These are phyloP conservation scores for Hydractinia echinata DNA, from an alignment of 30 jellyfish, hydroid and myxozoan genomes.

Conservation along the genomic window DNA sequence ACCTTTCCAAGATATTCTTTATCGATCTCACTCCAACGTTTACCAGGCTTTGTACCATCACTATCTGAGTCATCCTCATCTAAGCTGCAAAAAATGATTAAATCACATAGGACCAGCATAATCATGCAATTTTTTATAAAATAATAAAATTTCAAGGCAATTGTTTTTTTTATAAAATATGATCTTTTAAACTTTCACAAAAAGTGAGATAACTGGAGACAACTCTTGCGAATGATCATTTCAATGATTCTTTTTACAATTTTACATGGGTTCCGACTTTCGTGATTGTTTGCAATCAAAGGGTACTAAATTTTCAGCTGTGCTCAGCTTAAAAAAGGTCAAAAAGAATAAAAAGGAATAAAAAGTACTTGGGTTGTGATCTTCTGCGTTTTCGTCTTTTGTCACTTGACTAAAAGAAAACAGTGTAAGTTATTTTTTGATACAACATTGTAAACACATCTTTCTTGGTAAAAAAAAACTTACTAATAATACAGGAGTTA, in stretches of 20 bases:
- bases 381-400: constrained; percentile 72
- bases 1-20: constrained; percentile 77
- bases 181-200: too few species aligned
- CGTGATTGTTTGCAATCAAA: too few species aligned
- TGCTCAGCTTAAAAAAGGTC: too few species aligned
- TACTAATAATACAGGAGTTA: constrained; percentile 78
- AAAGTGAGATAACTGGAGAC: too few species aligned
- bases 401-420: constrained; percentile 43
- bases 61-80: constrained; percentile 60
- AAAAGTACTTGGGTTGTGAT: constrained; percentile 61
- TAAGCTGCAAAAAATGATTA: constrained; percentile 6
- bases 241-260: too few species aligned
- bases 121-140: too few species aligned
- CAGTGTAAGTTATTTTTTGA: neutral
- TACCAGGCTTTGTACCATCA: constrained; percentile 36
- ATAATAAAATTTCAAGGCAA: too few species aligned
- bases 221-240: too few species aligned
- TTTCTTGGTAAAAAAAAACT: neutral
- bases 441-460: neutral
- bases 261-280: too few species aligned
- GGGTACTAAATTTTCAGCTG: too few species aligned
- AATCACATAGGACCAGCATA: neutral
- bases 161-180: too few species aligned
- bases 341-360: neutral
- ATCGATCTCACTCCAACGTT: constrained; percentile 29